Evolutionary conservation across 2,888 invertebrate species (phyloP).

Genomic region (Stenodera caucasica): DNA sequence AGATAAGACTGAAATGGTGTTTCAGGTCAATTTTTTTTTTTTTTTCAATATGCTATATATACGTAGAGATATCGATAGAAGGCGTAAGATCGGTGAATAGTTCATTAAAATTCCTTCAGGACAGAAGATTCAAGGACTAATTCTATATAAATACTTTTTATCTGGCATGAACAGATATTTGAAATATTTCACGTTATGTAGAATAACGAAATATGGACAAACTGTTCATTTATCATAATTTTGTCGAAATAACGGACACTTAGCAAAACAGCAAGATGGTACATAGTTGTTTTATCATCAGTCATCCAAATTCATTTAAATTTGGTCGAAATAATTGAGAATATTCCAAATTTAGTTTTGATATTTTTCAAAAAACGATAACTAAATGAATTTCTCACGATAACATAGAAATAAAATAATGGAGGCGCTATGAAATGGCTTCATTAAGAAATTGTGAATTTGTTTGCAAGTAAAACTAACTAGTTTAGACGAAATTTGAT

Average conservation of each 20-base stretch:
- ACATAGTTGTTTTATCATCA: background rate
- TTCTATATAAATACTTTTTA: background rate
- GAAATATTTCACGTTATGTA: background rate
- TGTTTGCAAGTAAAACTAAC: background rate
- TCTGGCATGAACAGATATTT: slow-evolving; percentile 1
- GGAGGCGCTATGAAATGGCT: background rate
- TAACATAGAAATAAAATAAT: background rate
- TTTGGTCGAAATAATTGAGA: background rate
- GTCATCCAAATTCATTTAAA: background rate
- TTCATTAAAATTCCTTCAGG: slow-evolving; percentile 3
- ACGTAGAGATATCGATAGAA: slow-evolving; percentile 3
- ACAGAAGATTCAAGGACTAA: slow-evolving; percentile 4
- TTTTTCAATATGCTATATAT: no score
- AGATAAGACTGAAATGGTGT: slow-evolving; percentile 4
- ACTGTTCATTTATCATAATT: slow-evolving; percentile 3
- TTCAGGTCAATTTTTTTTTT: background rate
- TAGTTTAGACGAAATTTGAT: background rate
- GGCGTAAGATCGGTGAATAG: slow-evolving; percentile 1
- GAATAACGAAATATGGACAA: background rate
- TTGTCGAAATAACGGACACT: slow-evolving; percentile 1
- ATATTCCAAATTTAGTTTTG: background rate
- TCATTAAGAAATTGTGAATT: background rate
- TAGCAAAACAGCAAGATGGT: background rate
- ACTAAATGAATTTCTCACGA: background rate
- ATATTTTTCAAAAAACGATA: background rate